Base-by-base conservation (phyloP, 2,888 invertebrate species). In the Chironomus riparius region DNA sequence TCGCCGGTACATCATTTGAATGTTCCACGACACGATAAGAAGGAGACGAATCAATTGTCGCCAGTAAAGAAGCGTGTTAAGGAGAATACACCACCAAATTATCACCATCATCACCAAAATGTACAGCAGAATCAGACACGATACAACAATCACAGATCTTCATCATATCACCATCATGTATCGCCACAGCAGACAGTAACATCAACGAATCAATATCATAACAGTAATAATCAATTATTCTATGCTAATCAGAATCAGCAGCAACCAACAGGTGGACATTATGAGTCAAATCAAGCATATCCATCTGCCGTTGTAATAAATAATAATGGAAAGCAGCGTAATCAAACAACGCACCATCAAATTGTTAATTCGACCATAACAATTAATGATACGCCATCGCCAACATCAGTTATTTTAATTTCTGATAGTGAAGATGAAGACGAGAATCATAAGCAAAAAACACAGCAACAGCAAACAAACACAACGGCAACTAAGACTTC, bases 1-100 rank as follows among this genome's bases (percentile, higher is more conserved):
- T 87, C 87, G 79, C 87, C 87, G 79, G 82, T 83, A 77, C 85
- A 85, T 81, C 85, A 86, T 80, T 81, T 84, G 80, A 82, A 83
- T 80, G 84, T 84, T 79, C 84, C 84, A 78, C 83, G 84, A 69
- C 84, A 88, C 79, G 90, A 92, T 81, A 94, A 94, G 83, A 94
- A 95, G 83, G 92, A 92, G 82, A 91, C 92, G 76, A 92, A 93
- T 76, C 97, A 97, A 82, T 85, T 97, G 80, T 97, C 96, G 80
- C 98, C 98, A 2, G 97, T 97, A 28, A 98, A 98, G 87, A 98
- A 98, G 83, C 89, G 97, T 18, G 97, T 97, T 65, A 97, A 97
- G 83, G 97, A 97, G 82, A 95, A 94, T 81, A 94, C 96, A 24
- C 97, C 97, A 24, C 96, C 94, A 62, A 89, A 90, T 77, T 79